A percentile compares a stretch with the other conserved stretches of the same genome.
phyloP scores from a whole-genome alignment of 2,797 vertebrate genomes.

The Tolypeutes matacus region DNA sequence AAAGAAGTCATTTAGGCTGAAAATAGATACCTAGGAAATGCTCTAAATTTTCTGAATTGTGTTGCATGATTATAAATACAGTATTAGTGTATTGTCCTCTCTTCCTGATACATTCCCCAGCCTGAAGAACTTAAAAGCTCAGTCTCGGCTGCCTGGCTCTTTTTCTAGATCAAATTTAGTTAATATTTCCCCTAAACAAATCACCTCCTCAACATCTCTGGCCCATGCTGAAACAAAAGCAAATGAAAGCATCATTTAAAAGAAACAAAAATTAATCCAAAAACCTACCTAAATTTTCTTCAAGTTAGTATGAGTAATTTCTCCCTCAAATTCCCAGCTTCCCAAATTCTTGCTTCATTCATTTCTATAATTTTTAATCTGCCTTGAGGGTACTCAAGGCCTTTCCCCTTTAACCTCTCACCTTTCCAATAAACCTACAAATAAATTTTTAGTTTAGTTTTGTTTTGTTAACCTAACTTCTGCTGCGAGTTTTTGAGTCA shows the following conservation, averaged over 20 bases:
- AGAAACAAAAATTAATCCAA: slow-evolving; percentile 48
- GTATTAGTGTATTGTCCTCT: background rate
- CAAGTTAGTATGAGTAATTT: slow-evolving; percentile 47
- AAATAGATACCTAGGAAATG: background rate
- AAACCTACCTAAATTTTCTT: slow-evolving; percentile 19
- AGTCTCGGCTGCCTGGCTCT: background rate
- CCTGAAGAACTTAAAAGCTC: background rate
- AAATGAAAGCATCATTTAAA: background rate
- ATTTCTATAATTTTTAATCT: slow-evolving; percentile 6
- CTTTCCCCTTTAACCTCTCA: background rate
- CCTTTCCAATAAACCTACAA: slow-evolving; percentile 21
- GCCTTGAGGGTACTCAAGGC: background rate
- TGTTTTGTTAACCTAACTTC: background rate
- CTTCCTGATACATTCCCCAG: background rate
- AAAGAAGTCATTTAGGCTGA: background rate
- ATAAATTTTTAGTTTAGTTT: slow-evolving; percentile 41
- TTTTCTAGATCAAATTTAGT: slow-evolving; percentile 7
- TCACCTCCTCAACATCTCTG: background rate
- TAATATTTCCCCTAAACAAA: slow-evolving; percentile 14
- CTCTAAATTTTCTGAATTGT: background rate
- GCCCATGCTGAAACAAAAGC: background rate
- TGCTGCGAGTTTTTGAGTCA: slow-evolving; percentile 31
- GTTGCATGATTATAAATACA: background rate
- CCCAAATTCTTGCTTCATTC: background rate
- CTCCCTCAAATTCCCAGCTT: background rate